phyloP scores from a whole-genome alignment of 2,113 vertebrate species.

The Pomatorhinus ruficollis region DNA sequence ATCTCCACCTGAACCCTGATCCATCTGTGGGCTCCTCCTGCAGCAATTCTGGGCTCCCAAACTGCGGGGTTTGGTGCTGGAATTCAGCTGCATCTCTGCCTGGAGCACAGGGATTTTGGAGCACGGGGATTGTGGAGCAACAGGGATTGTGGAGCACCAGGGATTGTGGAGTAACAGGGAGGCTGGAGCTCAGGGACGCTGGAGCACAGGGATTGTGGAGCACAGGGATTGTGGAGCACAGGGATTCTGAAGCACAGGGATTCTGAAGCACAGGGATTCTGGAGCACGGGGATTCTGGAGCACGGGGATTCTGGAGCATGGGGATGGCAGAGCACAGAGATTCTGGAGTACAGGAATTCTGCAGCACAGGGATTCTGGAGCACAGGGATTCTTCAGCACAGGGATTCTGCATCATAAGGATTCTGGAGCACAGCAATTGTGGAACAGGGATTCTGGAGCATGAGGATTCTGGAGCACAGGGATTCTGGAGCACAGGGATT shows the following conservation, averaged over 20 bases:
- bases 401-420: neutral
- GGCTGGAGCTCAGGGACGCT: neutral
- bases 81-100: neutral
- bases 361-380: neutral
- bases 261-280: neutral
- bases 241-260: neutral
- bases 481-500: neutral
- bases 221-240: neutral
- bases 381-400: neutral
- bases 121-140: too few species aligned
- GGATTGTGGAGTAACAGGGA: neutral
- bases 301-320: neutral
- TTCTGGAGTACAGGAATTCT: too few species aligned
- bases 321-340: too few species aligned
- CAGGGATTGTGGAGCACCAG: neutral
- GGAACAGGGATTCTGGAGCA: neutral
- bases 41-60: neutral
- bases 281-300: neutral
- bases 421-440: neutral
- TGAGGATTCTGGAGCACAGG: neutral
- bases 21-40: rapidly evolving
- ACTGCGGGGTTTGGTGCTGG: rapidly evolving
- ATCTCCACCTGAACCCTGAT: neutral
- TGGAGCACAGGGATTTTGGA: neutral
- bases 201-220: neutral